These are phyloP conservation scores for Lepus europaeus DNA, from an alignment of 2,113 vertebrate species.

Conservation along the genomic window DNA sequence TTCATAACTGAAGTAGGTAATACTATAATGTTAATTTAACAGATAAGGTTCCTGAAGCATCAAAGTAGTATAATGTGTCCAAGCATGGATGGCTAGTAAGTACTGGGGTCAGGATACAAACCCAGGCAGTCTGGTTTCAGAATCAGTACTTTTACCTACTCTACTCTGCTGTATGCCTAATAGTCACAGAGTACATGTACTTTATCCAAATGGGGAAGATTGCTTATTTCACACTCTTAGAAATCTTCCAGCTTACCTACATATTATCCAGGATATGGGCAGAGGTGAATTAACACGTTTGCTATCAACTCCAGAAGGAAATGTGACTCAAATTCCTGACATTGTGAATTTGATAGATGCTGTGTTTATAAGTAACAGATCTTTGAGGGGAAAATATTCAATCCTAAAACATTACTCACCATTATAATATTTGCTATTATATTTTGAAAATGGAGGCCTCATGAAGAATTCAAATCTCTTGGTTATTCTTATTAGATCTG, in stretches of 20 bases:
- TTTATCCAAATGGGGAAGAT: background rate
- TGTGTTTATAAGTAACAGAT: background rate
- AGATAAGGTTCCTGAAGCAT: background rate
- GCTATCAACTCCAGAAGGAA: background rate
- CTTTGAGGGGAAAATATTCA: background rate
- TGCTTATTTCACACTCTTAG: background rate
- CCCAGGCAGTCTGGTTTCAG: background rate
- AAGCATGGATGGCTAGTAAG: background rate
- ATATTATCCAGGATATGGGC: background rate
- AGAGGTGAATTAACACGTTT: background rate
- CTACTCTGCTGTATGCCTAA: background rate
- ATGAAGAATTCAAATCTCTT: background rate
- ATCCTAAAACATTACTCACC: background rate
- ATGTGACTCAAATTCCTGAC: slow-evolving; percentile 19
- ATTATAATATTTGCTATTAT: slow-evolving; percentile 18
- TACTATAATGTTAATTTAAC: background rate
- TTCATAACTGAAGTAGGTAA: background rate
- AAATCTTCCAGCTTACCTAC: background rate
- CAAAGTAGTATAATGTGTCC: background rate
- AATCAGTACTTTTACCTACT: background rate
- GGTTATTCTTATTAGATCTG: background rate
- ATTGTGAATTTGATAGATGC: background rate
- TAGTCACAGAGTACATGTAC: background rate
- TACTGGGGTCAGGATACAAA: slow-evolving; percentile 7
- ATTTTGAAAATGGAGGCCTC: slow-evolving; percentile 23